Base-by-base conservation (phyloP, 1,140 invertebrate species). In the Copidosoma floridanum region DNA sequence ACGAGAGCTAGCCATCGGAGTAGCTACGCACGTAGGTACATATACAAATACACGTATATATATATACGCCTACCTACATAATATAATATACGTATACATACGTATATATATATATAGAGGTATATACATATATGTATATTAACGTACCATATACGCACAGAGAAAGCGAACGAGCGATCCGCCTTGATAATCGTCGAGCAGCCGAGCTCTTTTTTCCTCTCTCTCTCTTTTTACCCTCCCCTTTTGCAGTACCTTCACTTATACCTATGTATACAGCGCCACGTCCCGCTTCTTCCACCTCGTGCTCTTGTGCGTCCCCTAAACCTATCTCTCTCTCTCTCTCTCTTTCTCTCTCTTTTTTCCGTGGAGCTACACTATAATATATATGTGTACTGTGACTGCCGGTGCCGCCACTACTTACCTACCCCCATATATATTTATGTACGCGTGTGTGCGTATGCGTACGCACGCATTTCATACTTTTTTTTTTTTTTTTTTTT, bases 161-260 rank as follows among this genome's bases (percentile, higher is more conserved):
- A 64, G n/a, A n/a, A n/a, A n/a, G 46, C 64, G 62, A 68, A 57
- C 69, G 27, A 63, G 63, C 73, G 72, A 76, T 76, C 72, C 69
- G 72, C 72, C 68, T 71, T 70, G 71, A 76, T 74, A 72, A 72
- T 62, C 60, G 60, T 37, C 60, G 51, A 50, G 46, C 11, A 24
- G 27, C 20, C 7, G 23, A 40, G 21, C 41, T n/a, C 64, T 61
- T 57, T 62, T 67, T 40, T 46, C 16, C 51, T 43, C 53, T 64
- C 61, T 61, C 64, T 65, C 65, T 53, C 21, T 47, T 48, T 44
- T 47, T 37, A 43, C 51, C 61, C 53, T 21, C 43, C 51, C 59
- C 64, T 47, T 57, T 50, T 23, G 16, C 37, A 4, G 24, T 55
- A 24, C 24, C 55, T 12, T 38, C 43, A 26, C 54, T 35, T 12